Conservation (phyloP, 2,797 vertebrate species). For the Anabacerthia variegaticeps region DNA sequence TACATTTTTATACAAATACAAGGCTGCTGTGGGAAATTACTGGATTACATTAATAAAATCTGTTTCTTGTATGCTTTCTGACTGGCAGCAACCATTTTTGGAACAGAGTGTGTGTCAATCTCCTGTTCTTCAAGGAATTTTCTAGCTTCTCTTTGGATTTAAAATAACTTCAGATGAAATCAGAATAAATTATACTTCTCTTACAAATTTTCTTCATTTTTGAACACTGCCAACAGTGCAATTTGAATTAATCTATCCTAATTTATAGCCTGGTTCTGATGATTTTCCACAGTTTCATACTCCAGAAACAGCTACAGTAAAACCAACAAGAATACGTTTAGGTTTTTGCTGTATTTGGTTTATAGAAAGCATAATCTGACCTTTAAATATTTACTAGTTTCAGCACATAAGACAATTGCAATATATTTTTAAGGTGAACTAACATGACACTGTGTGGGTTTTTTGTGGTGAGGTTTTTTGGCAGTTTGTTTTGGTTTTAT, state of each 20-base stretch:
- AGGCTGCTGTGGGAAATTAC: background rate
- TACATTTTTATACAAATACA: background rate
- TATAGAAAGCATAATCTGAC: background rate
- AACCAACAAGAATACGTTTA: background rate
- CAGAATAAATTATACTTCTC: background rate
- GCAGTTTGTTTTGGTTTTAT: background rate
- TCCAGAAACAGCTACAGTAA: background rate
- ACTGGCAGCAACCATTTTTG: background rate
- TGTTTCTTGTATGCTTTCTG: background rate
- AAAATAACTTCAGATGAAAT: background rate
- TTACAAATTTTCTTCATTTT: background rate
- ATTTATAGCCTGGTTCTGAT: background rate
- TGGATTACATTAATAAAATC: background rate
- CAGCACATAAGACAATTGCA: background rate
- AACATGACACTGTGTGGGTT: background rate
- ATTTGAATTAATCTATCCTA: background rate
- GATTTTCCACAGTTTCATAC: background rate
- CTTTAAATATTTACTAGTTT: background rate
- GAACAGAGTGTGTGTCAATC: background rate
- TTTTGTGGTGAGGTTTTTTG: background rate
- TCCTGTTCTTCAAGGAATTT: background rate
- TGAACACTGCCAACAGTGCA: background rate
- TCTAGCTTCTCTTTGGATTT: background rate
- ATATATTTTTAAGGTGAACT: background rate
- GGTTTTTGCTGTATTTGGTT: background rate